These are phyloP conservation scores for Sturnira hondurensis DNA, from an alignment of 2,113 vertebrate genomes.

Conservation along the genomic window DNA sequence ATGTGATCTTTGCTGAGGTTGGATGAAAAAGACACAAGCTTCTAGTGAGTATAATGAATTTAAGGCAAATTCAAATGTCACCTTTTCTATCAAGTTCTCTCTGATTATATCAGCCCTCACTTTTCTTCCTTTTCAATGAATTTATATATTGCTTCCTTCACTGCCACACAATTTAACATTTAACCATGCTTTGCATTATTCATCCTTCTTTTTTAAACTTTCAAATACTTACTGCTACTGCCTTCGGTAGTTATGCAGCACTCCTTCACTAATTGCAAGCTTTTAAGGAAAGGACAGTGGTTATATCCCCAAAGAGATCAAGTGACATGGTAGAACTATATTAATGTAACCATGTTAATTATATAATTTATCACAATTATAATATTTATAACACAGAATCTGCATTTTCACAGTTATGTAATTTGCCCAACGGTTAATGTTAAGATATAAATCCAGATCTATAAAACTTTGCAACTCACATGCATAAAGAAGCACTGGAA, in stretches of 20 bases:
- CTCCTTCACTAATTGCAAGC: background rate
- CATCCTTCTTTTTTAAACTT: background rate
- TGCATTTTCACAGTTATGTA: background rate
- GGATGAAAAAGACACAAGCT: background rate
- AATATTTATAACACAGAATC: background rate
- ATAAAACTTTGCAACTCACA: background rate
- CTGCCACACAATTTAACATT: background rate
- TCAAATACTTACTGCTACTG: background rate
- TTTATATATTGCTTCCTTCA: background rate
- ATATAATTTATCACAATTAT: background rate
- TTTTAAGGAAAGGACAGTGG: background rate
- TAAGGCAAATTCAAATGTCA: constrained; percentile 11
- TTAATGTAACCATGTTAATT: background rate
- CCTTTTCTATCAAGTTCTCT: background rate
- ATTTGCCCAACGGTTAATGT: background rate
- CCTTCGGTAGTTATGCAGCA: background rate
- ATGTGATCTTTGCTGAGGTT: background rate
- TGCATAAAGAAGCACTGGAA: background rate
- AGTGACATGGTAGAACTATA: background rate
- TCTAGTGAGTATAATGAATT: background rate
- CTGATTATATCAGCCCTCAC: background rate
- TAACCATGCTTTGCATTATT: background rate
- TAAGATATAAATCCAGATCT: background rate
- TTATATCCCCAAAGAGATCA: background rate
- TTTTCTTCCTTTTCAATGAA: background rate